Base-by-base conservation (phyloP, 2,888 invertebrate genomes). In the Mystacides longicornis region DNA sequence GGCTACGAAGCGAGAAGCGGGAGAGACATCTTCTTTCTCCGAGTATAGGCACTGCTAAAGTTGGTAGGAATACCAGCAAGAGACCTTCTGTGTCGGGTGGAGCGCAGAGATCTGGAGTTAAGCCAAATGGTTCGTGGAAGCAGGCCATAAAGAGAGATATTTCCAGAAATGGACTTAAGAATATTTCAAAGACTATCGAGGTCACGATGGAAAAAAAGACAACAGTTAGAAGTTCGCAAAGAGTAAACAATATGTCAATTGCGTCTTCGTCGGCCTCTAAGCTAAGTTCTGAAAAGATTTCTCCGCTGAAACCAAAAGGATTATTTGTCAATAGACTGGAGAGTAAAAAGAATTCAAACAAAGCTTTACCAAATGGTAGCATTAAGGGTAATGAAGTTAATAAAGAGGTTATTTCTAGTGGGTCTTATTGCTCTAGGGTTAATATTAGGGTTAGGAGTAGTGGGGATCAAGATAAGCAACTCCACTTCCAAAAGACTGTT, bases 1-100 rank as follows among this genome's bases (percentile, higher is more conserved):
- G 83, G 80, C 73, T 84, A 68, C 79, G 85, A 70, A 84, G 83
- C 70, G 81, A 83, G 65, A 81, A 81, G 67, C 78, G 81, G 67
- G 80, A 79, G 72, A 78, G 79, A 63, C 75, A 77, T 68, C 73
- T 79, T 71, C 68, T 57, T 20, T 48, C 61, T 22, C 48, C 59
- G 5, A 21, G 51, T 18, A 51, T 55, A 3, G 59, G 59, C 2
- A 51, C 54, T 3, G 47, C 57, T 3, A 49, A 58, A 2, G 42
- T 53, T 19, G 55, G 46, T 42, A 51, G 60, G 14, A 43, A 51
- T 16, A 22, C 54, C 7, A 48, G 51, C 27, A 58, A 58, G 50
- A 49, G 58, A 43, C 52, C 53, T 4, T 33, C 54, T 16, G 14
- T 49, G 33, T 9, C 46, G 7, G 23, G 49, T 19, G 52, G 49